phyloP scores from a whole-genome alignment of 2,797 vertebrate species.

The Scleropages formosus region DNA sequence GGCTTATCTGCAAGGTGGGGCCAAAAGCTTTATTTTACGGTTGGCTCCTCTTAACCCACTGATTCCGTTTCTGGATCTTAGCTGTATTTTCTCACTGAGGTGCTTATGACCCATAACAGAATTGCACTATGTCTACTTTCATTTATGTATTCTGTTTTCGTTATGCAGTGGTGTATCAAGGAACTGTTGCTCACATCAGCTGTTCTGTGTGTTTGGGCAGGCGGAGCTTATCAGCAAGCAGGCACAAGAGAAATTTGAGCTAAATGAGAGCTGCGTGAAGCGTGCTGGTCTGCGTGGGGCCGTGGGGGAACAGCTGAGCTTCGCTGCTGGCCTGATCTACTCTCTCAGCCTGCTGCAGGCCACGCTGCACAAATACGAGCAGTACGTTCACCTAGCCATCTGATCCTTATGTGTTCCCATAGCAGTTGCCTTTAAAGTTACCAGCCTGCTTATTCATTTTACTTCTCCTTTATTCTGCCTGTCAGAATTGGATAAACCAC shows the following conservation, averaged over 20 bases:
- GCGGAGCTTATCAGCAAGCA: constrained; percentile 95
- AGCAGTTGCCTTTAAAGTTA: too few species aligned
- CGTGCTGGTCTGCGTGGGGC: constrained; percentile 76
- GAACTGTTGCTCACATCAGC: too few species aligned
- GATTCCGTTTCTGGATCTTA: constrained; percentile 64
- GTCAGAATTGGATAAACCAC: too few species aligned
- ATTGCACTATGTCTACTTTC: too few species aligned
- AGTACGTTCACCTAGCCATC: constrained; percentile 67
- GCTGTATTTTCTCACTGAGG: neutral
- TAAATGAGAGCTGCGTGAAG: constrained; percentile 79
- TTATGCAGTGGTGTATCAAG: too few species aligned
- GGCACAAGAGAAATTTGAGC: constrained; percentile 93
- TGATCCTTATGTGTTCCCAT: constrained; percentile 60
- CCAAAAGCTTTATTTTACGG: constrained; percentile 56
- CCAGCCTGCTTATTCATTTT: too few species aligned
- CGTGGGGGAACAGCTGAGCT: constrained; percentile 88
- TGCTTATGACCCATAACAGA: too few species aligned
- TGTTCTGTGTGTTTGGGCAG: constrained; percentile 55
- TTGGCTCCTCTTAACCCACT: constrained; percentile 56
- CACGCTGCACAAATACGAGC: constrained; percentile 89
- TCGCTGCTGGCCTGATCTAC: constrained; percentile 87
- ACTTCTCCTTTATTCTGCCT: too few species aligned
- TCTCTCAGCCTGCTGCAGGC: constrained; percentile 88
- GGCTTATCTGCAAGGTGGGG: constrained; percentile 76
- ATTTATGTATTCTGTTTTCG: too few species aligned